phyloP scores from a whole-genome alignment of 2,888 invertebrate species.

The Dione vanillae region DNA sequence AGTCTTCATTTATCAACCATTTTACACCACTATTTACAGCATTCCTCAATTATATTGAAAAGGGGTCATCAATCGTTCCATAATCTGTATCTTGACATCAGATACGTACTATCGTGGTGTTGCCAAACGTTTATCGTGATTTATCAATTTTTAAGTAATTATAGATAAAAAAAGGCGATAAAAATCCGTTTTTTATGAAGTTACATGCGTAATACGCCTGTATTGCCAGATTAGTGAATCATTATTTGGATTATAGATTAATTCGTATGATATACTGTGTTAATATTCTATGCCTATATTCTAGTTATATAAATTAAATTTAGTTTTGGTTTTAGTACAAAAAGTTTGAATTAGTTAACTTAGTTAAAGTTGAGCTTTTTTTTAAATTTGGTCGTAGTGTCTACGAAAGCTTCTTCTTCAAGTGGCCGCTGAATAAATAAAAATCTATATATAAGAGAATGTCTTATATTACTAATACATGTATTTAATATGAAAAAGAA shows the following conservation, averaged over 20 bases:
- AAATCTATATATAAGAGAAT: no score
- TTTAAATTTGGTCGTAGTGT: no score
- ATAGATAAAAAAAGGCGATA: no score
- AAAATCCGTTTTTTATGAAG: constrained; percentile 40
- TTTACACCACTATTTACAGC: neutral
- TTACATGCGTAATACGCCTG: constrained; percentile 54
- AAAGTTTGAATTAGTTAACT: neutral
- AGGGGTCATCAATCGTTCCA: constrained; percentile 45
- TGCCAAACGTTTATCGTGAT: constrained; percentile 34
- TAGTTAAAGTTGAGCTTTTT: neutral
- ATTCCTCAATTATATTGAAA: constrained; percentile 35
- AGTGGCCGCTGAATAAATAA: no score
- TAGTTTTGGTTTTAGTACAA: neutral
- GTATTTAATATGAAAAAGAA: no score
- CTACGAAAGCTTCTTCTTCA: no score
- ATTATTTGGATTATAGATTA: constrained; percentile 50
- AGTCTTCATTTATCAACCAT: constrained; percentile 19
- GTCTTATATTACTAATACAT: no score
- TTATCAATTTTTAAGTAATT: constrained; percentile 40
- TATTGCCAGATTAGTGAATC: constrained; percentile 55
- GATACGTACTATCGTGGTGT: constrained; percentile 28
- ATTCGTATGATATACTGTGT: constrained; percentile 24
- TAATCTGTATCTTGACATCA: constrained; percentile 43
- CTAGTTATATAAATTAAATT: neutral
- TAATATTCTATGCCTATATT: neutral